A percentile compares a stretch with the other conserved stretches of the same genome.
phyloP scores from a whole-genome alignment of 1,140 invertebrate species.

The Leptinotarsa lineolata region DNA sequence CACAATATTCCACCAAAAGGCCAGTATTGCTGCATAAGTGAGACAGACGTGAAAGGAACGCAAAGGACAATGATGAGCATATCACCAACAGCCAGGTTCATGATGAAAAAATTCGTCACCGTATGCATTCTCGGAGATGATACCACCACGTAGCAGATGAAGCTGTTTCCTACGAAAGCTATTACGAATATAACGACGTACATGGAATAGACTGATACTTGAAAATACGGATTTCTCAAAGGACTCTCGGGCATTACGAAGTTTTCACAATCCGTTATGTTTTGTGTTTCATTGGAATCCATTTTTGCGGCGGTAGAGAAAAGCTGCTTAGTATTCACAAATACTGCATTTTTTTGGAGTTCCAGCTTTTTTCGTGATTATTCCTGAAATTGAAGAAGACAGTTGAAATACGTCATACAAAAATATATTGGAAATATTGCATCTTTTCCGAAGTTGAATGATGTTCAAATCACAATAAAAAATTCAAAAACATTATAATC shows the following conservation, averaged over 20 bases:
- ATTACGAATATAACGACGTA: constrained; percentile 76
- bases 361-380: background rate
- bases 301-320: constrained; percentile 40
- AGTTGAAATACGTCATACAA: too few species aligned
- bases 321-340: constrained; percentile 39
- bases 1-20: constrained; percentile 80
- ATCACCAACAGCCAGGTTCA: constrained; percentile 83
- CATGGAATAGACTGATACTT: constrained; percentile 67
- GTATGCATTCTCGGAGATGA: constrained; percentile 80
- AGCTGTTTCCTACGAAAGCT: constrained; percentile 76
- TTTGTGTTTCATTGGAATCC: background rate
- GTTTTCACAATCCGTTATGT: background rate
- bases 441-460: too few species aligned
- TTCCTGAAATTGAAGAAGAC: background rate
- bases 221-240: constrained; percentile 26
- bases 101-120: constrained; percentile 86
- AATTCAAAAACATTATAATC: too few species aligned
- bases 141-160: constrained; percentile 82
- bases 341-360: background rate
- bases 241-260: constrained; percentile 7
- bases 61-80: constrained; percentile 84
- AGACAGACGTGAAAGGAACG: constrained; percentile 83
- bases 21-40: constrained; percentile 78
- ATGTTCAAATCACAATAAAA: too few species aligned
- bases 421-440: too few species aligned